Evolutionary conservation across 2,888 invertebrate species (phyloP), one percentile per base, ranked within the genome.

Genomic region (Agrochola lota): DNA sequence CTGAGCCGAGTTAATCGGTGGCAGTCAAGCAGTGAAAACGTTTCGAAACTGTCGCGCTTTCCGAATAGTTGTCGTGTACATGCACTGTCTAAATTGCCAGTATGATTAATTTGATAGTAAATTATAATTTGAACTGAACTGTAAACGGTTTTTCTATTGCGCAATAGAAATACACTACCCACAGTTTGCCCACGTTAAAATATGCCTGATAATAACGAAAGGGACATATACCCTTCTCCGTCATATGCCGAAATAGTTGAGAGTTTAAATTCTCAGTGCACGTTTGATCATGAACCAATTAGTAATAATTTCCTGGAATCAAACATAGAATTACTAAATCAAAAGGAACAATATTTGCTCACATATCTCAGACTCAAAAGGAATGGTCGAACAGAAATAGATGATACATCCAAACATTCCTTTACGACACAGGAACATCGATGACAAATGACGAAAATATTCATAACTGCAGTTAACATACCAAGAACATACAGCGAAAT

Each of bases 391-490:
- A 63, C 63, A n/a, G 59, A 76, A 72, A 81, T 85, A 75, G 60
- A 77, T 59, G 12, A 60, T 60, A 63, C 57, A 86, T 66, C n/a
- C n/a, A 49, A 67, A 81, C 72, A 84, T 85, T 85, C 60, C 49
- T 63, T 12, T 30, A 30, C 20, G 70, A 76, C 71, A 68, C 46
- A 63, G 30, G 40, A 62, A 78, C 81, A 81, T 55, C 15, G 52
- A 70, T 85, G 78, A 86, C 80, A 83, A 83, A 88, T 68, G 52
- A 17, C 20, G 49, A 76, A 82, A 77, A 77, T 80, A 88, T 81
- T 80, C 72, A 74, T 78, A 78, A 78, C 78, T 70, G 57, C 49
- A 71, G 72, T 81, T 82, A 79, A 84, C 74, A 84, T 84, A 64
- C 81, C 76, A 73, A 76, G 63, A 73, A 77, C 69, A 79, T 35